These are phyloP conservation scores for Mobula hypostoma DNA, from an alignment of 2,113 vertebrate species.

Conservation along the genomic window DNA sequence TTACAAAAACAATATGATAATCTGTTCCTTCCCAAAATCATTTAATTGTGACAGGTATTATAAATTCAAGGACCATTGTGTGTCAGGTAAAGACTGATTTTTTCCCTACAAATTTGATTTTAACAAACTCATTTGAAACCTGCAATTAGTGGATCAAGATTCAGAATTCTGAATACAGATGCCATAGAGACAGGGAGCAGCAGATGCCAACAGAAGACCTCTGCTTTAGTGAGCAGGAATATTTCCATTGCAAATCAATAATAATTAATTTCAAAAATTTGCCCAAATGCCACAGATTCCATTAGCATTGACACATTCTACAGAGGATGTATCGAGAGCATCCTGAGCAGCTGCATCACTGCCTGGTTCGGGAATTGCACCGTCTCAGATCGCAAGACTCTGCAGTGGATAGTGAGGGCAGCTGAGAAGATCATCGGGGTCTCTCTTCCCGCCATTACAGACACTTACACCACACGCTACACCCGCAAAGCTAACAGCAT, in stretches of 20 bases:
- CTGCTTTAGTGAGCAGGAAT: not conserved
- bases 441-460: too few relatives aligned
- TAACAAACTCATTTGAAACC: not conserved
- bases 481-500: too few relatives aligned
- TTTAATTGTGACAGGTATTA: not conserved
- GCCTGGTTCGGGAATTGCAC: too few relatives aligned
- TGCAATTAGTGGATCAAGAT: not conserved
- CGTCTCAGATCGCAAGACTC: too few relatives aligned
- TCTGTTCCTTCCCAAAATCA: not conserved
- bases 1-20: not conserved
- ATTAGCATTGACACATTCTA: not conserved
- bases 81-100: not conserved
- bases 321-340: too few relatives aligned
- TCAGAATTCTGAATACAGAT: constrained; percentile 13
- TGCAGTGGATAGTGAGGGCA: too few relatives aligned
- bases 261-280: not conserved
- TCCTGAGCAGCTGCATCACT: too few relatives aligned
- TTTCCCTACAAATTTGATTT: not conserved
- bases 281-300: not conserved
- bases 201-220: not conserved
- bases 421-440: too few relatives aligned
- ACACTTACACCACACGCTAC: too few relatives aligned
- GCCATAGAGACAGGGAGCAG: not conserved
- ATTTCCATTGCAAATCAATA: constrained; percentile 10
- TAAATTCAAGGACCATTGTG: not conserved